Conservation (phyloP, 2,797 vertebrate genomes). For the Botia kubotai region DNA sequence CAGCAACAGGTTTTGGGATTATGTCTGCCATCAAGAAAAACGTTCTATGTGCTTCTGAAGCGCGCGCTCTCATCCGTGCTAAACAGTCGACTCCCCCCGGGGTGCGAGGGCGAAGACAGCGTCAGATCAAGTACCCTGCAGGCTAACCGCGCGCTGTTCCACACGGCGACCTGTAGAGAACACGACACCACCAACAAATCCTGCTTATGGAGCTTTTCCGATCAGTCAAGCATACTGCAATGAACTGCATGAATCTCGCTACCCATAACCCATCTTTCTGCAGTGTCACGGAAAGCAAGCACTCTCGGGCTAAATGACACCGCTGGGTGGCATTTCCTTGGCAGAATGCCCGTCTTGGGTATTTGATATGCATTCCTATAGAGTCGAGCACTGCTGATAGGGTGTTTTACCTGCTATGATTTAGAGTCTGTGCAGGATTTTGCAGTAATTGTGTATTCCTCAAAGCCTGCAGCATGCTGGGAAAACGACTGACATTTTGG, state of each 20-base stretch:
- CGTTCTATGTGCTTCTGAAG: conserved; percentile 49
- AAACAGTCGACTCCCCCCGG: conserved; percentile 67
- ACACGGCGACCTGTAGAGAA: conserved; percentile 27
- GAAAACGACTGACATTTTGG: conserved; percentile 10
- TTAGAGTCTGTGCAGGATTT: conserved; percentile 45
- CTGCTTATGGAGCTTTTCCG: not conserved
- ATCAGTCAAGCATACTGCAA: conserved; percentile 38
- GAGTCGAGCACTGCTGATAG: conserved; percentile 30
- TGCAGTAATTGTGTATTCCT: conserved; percentile 47
- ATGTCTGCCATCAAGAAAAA: conserved; percentile 57
- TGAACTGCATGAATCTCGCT: conserved; percentile 36
- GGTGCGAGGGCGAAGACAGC: conserved; percentile 47
- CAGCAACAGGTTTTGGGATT: conserved; percentile 55
- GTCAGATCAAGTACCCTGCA: conserved; percentile 32
- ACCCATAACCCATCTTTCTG: conserved; percentile 9
- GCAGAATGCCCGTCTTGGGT: conserved; percentile 10
- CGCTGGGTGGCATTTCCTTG: conserved; percentile 42
- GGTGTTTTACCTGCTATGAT: conserved; percentile 48
- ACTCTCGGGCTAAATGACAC: conserved; percentile 35
- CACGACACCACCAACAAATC: not conserved
- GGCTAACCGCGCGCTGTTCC: conserved; percentile 30
- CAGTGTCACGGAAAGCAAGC: conserved; percentile 16
- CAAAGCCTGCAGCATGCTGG: conserved; percentile 20
- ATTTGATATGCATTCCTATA: conserved; percentile 51
- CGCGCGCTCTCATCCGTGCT: conserved; percentile 66